Conservation (phyloP, 1,140 invertebrate genomes). For the Bathynomus jamesi region DNA sequence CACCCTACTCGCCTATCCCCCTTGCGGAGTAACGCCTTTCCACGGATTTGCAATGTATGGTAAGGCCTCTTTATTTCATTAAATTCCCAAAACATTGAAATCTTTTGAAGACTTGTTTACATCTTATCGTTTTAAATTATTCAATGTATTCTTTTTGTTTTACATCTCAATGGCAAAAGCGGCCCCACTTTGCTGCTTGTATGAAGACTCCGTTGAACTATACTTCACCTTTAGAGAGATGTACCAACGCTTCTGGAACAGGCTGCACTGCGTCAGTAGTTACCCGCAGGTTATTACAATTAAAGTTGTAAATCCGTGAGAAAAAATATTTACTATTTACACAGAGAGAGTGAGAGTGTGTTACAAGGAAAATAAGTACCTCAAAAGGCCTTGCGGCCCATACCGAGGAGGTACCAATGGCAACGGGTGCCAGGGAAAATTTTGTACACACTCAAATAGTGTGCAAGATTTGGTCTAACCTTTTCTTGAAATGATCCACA, state of each 20-base stretch:
- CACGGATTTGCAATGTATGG: slow-evolving; percentile 96
- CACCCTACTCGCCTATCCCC: slow-evolving; percentile 67
- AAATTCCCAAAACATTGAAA: too few relatives aligned
- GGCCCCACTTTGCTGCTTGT: slow-evolving; percentile 88
- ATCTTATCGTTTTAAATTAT: background rate
- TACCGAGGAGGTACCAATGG: too few relatives aligned
- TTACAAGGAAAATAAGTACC: too few relatives aligned
- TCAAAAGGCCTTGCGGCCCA: too few relatives aligned
- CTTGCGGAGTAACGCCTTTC: slow-evolving; percentile 89
- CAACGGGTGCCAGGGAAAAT: too few relatives aligned
- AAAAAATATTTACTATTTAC: background rate
- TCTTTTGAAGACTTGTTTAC: slow-evolving; percentile 19
- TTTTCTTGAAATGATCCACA: too few relatives aligned
- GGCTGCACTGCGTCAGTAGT: slow-evolving; percentile 81
- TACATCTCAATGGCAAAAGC: slow-evolving; percentile 54
- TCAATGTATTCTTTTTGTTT: background rate
- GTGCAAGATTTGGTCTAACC: too few relatives aligned
- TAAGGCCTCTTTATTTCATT: too few relatives aligned
- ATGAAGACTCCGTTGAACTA: slow-evolving; percentile 73
- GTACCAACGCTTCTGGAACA: slow-evolving; percentile 84
- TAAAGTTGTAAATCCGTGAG: slow-evolving; percentile 66
- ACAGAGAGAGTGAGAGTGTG: too few relatives aligned
- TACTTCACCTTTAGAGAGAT: slow-evolving; percentile 87
- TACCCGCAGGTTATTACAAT: slow-evolving; percentile 84
- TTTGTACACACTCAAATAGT: too few relatives aligned